Evolutionary conservation across 2,888 invertebrate genomes (phyloP).

Genomic region (Chironomus tentans): DNA sequence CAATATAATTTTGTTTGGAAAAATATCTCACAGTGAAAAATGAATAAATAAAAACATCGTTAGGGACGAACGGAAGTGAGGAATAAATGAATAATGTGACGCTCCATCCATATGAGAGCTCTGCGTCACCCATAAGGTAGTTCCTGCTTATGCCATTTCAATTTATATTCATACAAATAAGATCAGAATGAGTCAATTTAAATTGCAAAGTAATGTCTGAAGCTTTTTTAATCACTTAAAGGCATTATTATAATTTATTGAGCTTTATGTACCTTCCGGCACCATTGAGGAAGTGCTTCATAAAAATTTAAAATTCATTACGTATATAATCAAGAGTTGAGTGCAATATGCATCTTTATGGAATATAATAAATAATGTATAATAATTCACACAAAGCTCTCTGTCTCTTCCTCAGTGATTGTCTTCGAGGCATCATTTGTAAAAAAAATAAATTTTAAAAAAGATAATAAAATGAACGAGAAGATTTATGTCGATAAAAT

Average conservation of each 20-base stretch:
- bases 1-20: too few relatives aligned
- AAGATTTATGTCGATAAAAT: conserved; percentile 16
- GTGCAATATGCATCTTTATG: conserved; percentile 22
- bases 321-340: background rate
- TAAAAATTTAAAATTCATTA: background rate
- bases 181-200: conserved; percentile 5
- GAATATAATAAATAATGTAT: conserved; percentile 14
- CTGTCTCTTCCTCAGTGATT: background rate
- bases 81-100: too few relatives aligned
- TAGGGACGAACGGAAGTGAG: too few relatives aligned
- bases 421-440: conserved; percentile 8
- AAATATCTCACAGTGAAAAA: too few relatives aligned
- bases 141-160: too few relatives aligned
- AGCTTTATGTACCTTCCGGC: background rate
- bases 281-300: background rate
- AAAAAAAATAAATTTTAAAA: background rate
- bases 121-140: too few relatives aligned
- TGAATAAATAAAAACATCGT: too few relatives aligned
- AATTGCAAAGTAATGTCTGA: background rate
- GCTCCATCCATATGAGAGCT: too few relatives aligned
- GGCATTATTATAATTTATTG: conserved; percentile 25
- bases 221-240: conserved; percentile 18
- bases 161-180: too few relatives aligned
- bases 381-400: background rate
- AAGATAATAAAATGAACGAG: background rate